Evolutionary conservation across 2,888 invertebrate genomes (phyloP), one percentile per base, ranked within the genome.

Genomic region (Phymatocera aterrima): DNA sequence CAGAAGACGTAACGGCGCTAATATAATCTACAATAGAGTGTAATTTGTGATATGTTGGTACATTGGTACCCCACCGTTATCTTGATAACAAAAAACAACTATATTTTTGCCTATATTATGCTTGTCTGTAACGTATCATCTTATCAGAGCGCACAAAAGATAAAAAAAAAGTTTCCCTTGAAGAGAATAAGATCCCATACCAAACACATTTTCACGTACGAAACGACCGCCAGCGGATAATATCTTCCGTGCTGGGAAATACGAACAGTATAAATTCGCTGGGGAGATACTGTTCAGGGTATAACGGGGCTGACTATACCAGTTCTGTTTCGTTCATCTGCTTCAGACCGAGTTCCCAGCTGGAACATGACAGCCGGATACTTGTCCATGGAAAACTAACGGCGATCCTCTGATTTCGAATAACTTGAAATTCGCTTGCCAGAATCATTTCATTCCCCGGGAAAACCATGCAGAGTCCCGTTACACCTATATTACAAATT

Each of bases 151-250:
- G 51, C 34, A 12, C 51, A 5, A 31, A 18, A 31, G 34, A 34
- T 34, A 18, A 72, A 51, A 18, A 72, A 51, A 51, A 34, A 12
- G 10, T 51, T 72, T 72, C 10, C 34, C 28, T 51, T 31, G 10
- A 34, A 8, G 34, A 31, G 10, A 48, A 31, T 51, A 34, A 3
- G 48, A 51, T 72, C 21, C 48, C 34, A 43, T 72, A 51, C 15
- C 10, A 72, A 72, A 72, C 34, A 72, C 51, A 72, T 72, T 72
- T 48, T 72, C 72, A 21, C 68, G 15, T 43, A 68, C 3, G 10
- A 28, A 28, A 6, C 24, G 2, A 8, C 15, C 48, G 51, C 72
- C 72, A 51, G 72, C 51, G 51, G 18, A 34, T 51, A 51, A 72
- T 72, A 51, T 72, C 51, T 37, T 72, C 34, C 51, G 15, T 31